Evolutionary conservation across 2,888 invertebrate genomes (phyloP), one percentile per base, ranked within the genome.

Genomic region (Eupithecia inturbata): DNA sequence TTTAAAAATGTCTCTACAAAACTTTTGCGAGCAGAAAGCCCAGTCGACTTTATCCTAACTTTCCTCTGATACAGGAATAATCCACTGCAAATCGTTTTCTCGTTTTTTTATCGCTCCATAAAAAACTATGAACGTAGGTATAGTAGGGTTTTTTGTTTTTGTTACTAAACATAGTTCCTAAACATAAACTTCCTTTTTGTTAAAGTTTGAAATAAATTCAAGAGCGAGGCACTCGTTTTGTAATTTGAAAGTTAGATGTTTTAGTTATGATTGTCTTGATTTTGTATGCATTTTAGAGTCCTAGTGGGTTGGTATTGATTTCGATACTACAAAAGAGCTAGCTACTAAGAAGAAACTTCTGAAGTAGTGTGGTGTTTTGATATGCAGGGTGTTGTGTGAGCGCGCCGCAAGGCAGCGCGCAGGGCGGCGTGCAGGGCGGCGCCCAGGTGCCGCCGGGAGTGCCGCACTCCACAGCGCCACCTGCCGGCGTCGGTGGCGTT

Each of bases 381-480:
- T 85, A 79, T 82, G 79, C 91, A 94, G 94, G 94, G 89, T 93
- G 92, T 90, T 92, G 93, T 90, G 95, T 95, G 87, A 95, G 95
- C 89, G 95, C 95, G 87, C 95, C 95, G 87, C 95, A 95, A 85
- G 96, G 96, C 93, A 95, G 89, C 95, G 95, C 87, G 94, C 95
- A 89, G 92, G 95, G 89, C 89, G 92, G 90, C 87, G 92, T 91
- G 87, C 92, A 92, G 84, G 92, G 91, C 85, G 92, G 93, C 86
- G 95, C 90, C 87, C 95, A 89, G 93, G 95, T 93, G 85, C 94
- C 93, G 77, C 92, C 91, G 76, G 92, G 93, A 74, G 92, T 92
- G 81, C 92, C 94, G 83, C 94, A 93, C 89, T 92, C 94, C 82
- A 93, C 94, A 79, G 93, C 93, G 83, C 92, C 93, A 79, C 94